Evolutionary conservation across 2,797 vertebrate species (phyloP).

Genomic region (Bothrops alternatus): DNA sequence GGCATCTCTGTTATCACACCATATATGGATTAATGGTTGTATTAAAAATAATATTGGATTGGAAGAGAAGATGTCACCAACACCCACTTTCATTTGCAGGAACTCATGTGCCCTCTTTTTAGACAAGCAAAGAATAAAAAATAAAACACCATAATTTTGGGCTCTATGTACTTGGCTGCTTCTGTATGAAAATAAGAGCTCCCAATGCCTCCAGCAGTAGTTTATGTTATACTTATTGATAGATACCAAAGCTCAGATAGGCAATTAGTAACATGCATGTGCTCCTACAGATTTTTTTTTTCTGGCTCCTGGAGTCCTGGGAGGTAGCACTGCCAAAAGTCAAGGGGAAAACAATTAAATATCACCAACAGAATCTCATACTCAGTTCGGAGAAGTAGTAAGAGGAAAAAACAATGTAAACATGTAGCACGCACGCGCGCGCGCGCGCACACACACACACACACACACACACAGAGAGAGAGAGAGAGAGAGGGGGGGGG

Average conservation of each 20-base stretch:
- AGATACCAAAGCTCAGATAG: background rate
- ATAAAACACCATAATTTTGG: conserved; percentile 1
- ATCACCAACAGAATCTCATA: background rate
- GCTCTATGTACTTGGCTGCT: background rate
- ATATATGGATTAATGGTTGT: background rate
- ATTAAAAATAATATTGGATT: background rate
- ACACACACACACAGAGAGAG: background rate
- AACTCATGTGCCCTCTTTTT: background rate
- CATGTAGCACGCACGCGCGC: background rate
- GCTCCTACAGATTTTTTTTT: background rate
- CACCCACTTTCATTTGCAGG: background rate
- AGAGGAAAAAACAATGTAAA: background rate
- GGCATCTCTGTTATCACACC: conserved; percentile 7
- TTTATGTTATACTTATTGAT: background rate
- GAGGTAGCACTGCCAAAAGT: background rate
- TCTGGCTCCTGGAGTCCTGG: background rate
- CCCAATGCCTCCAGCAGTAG: background rate
- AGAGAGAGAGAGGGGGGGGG: too few relatives aligned
- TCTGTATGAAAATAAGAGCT: background rate
- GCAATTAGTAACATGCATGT: background rate
- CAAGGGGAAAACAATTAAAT: background rate
- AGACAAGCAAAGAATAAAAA: background rate
- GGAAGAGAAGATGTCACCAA: background rate
- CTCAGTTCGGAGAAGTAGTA: background rate
- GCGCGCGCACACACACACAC: too few relatives aligned